Evolutionary conservation across 1,140 invertebrate genomes (phyloP).

Genomic region (Harlomillsia oculata): DNA sequence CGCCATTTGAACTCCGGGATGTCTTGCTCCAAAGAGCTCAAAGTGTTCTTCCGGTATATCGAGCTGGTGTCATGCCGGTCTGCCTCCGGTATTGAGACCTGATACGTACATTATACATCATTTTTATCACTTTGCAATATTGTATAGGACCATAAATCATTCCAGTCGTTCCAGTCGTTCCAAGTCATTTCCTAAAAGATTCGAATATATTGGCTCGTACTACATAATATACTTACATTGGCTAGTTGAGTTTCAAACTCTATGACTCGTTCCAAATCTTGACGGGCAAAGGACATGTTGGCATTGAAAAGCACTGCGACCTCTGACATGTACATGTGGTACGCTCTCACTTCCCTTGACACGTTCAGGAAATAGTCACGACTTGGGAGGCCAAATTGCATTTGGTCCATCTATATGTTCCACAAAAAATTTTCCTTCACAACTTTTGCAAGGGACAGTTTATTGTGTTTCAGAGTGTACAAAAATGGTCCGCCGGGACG

Average conservation of each 20-base stretch:
- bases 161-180: too few species aligned
- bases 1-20: conserved; percentile 71
- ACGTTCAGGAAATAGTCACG: conserved; percentile 69
- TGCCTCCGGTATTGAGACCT: conserved; percentile 66
- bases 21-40: conserved; percentile 52
- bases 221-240: conserved; percentile 51
- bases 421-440: too few species aligned
- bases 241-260: conserved; percentile 66
- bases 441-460: too few species aligned
- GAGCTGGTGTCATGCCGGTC: conserved; percentile 70
- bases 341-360: conserved; percentile 45
- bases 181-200: too few species aligned
- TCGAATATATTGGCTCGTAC: too few species aligned
- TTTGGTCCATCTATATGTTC: conserved; percentile 61
- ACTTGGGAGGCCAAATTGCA: conserved; percentile 65
- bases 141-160: not conserved
- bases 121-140: not conserved
- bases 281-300: conserved; percentile 48
- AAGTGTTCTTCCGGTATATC: conserved; percentile 61
- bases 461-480: too few species aligned
- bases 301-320: conserved; percentile 65
- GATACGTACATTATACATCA: not conserved
- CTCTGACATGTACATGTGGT: conserved; percentile 39
- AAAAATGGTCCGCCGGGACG: too few species aligned
- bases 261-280: conserved; percentile 59